Evolutionary conservation across 2,888 invertebrate genomes (phyloP), one percentile per base, ranked within the genome.

Genomic region (Sphaeridia pumilis): DNA sequence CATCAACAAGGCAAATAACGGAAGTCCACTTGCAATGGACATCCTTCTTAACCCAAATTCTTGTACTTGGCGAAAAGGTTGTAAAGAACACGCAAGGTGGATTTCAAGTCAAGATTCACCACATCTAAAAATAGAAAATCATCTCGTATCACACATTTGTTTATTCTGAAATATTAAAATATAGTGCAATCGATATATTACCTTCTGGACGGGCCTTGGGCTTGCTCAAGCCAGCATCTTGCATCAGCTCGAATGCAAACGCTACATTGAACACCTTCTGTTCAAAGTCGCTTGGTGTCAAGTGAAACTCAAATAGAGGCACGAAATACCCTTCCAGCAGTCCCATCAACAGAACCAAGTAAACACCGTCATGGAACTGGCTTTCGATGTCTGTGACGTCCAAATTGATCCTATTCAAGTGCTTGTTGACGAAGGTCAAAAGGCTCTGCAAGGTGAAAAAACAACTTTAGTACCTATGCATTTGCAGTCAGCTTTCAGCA

Each of bases 361-460:
- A 94, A 2, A 98, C 95, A 0, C 98, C 98, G 72, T 98, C 98
- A 68, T 93, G 89, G 70, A 98, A 97, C 73, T 94, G 93, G 1
- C 80, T 82, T 67, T 94, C 95, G 66, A 98, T 74, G 69, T 94
- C 90, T 44, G 79, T 80, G 1, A 95, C 93, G 73, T 98, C 95
- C 62, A 98, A 78, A 71, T 97, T 95, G 60, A 99, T 81, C 73
- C 93, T 95, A 70, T 87, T 87, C 68, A 98, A 74, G 70, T 98
- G 94, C 71, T 95, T 97, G 73, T 98, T 98, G 2, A 94, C 95
- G 74, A 98, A 98, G 1, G 93, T 90, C n/a, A 97, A 82, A 61
- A 98, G 74, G 0, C 93, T 94, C 82, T 87, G 31, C 17, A 17
- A 47, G n/a, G n/a, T 4, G 38, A 36, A n/a, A n/a, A n/a, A n/a